Evolutionary conservation across 2,113 vertebrate genomes (phyloP).

Genomic region (Centropristis striata): DNA sequence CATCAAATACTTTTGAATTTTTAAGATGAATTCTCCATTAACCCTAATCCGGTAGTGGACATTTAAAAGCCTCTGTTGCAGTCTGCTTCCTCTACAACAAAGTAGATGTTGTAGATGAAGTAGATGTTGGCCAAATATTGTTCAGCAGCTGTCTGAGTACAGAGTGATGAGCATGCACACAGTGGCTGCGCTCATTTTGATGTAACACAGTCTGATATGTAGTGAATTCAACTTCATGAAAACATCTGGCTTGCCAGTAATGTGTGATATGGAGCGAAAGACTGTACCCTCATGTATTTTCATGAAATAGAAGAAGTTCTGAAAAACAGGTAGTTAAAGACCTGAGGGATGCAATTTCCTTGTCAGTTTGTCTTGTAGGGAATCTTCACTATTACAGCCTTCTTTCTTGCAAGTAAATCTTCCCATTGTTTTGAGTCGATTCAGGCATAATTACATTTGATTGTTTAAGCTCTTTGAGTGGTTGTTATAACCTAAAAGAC

Average conservation of each 20-base stretch:
- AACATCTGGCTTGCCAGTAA: background rate
- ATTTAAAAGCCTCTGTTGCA: slow-evolving; percentile 1
- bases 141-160: background rate
- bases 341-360: background rate
- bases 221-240: background rate
- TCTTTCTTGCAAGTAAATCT: background rate
- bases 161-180: background rate
- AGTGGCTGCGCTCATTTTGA: too few species aligned
- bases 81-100: background rate
- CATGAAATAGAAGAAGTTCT: background rate
- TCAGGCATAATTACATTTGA: slow-evolving; percentile 16
- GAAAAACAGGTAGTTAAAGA: background rate
- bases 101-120: background rate
- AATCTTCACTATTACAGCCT: background rate
- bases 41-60: background rate
- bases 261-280: background rate
- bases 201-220: too few species aligned
- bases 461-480: background rate
- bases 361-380: background rate
- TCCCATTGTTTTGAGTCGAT: slow-evolving; percentile 6
- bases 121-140: background rate
- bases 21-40: background rate
- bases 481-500: background rate
- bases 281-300: background rate
- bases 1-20: slow-evolving; percentile 16